phyloP scores from a whole-genome alignment of 2,888 invertebrate species.

The Schizotus pectinicornis region DNA sequence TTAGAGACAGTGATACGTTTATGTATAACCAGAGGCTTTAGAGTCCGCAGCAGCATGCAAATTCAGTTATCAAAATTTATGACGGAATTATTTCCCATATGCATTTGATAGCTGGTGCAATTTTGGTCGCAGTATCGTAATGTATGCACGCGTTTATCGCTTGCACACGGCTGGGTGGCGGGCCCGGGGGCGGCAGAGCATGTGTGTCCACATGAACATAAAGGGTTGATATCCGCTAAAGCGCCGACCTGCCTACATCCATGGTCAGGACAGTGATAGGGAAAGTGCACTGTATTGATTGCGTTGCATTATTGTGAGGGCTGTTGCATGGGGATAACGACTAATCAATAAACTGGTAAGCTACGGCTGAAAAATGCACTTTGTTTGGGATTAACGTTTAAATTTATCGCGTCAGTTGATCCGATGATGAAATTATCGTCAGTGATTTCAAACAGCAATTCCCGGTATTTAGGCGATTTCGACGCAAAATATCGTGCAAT shows the following conservation, averaged over 20 bases:
- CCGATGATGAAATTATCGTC: constrained; percentile 9
- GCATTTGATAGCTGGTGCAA: constrained; percentile 19
- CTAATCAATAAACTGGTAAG: constrained; percentile 18
- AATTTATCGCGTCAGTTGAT: constrained; percentile 17
- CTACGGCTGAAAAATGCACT: constrained; percentile 19
- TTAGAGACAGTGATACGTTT: constrained; percentile 11
- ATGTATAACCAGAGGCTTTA: constrained; percentile 30
- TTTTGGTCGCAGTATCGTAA: constrained; percentile 26
- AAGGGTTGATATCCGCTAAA: constrained; percentile 35
- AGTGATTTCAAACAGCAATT: background rate
- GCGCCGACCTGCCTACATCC: constrained; percentile 29
- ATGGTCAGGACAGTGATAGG: constrained; percentile 26
- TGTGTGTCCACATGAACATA: constrained; percentile 36
- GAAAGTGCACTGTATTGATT: constrained; percentile 31
- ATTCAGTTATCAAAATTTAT: constrained; percentile 30
- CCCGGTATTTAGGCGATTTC: too few relatives aligned
- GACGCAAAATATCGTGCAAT: too few relatives aligned
- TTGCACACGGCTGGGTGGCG: background rate
- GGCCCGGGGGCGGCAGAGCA: background rate
- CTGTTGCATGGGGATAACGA: constrained; percentile 7
- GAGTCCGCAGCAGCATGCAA: constrained; percentile 19
- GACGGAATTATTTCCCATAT: constrained; percentile 27
- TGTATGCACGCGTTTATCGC: constrained; percentile 29
- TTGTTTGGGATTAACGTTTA: constrained; percentile 12
- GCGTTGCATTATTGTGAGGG: constrained; percentile 24